phyloP scores from a whole-genome alignment of 2,888 invertebrate genomes.

The Cryptocheilus praepositus region DNA sequence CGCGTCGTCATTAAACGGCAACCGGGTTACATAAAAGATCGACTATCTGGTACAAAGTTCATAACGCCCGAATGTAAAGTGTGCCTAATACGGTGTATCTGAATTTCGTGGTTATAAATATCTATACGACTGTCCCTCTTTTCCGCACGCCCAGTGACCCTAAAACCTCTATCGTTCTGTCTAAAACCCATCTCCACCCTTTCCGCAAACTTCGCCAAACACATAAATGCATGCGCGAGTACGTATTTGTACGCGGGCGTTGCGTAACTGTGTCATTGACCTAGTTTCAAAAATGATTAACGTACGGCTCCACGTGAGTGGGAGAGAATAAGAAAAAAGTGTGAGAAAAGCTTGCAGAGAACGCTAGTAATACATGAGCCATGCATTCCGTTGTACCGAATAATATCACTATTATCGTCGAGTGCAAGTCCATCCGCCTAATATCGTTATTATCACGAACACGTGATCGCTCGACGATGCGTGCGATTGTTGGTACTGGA shows the following conservation, averaged over 20 bases:
- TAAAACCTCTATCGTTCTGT: background rate
- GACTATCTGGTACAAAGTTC: slow-evolving; percentile 2
- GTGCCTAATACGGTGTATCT: slow-evolving; percentile 3
- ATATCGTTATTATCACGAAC: background rate
- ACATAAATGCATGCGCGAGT: slow-evolving; percentile 34
- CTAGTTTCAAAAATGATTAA: slow-evolving; percentile 43
- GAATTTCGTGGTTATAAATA: slow-evolving; percentile 26
- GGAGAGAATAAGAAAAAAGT: too few relatives aligned
- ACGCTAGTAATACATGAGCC: too few relatives aligned
- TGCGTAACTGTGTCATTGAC: slow-evolving; percentile 56
- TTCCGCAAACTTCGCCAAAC: slow-evolving; percentile 8
- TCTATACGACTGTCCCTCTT: background rate
- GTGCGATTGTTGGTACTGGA: background rate
- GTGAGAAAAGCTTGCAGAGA: background rate
- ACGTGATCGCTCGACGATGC: background rate
- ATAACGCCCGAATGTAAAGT: background rate
- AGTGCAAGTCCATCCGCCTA: too few relatives aligned
- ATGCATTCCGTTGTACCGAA: too few relatives aligned
- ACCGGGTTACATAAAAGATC: slow-evolving; percentile 17
- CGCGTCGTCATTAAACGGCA: slow-evolving; percentile 5
- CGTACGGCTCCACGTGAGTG: slow-evolving; percentile 25
- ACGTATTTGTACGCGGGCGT: slow-evolving; percentile 21
- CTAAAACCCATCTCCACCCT: background rate
- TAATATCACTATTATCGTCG: too few relatives aligned
- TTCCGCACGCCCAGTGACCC: background rate